Conservation (phyloP, 1,140 invertebrate genomes). For the Protaetia brevitarsis region DNA sequence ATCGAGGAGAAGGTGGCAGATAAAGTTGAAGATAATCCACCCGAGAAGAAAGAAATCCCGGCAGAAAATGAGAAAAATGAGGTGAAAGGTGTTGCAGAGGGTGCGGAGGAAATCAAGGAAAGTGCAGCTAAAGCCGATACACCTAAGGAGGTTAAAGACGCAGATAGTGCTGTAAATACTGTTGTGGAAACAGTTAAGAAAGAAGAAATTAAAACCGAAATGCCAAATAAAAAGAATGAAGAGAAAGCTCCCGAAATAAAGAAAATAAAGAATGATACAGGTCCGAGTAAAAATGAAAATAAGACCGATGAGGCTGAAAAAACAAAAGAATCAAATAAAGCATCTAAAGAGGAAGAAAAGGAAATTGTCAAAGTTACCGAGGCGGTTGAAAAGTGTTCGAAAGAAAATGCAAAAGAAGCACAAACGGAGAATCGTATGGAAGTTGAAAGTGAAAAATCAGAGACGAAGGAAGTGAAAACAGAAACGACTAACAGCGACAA, state of each 20-base stretch:
- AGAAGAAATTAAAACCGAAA: background rate
- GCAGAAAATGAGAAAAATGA: too few relatives aligned
- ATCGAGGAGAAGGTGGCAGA: slow-evolving; percentile 16
- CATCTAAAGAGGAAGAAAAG: background rate
- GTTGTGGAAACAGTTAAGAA: background rate
- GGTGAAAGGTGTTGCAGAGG: background rate
- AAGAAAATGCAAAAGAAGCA: background rate
- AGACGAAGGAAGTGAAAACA: background rate
- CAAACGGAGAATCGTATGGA: background rate
- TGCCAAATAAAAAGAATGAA: background rate
- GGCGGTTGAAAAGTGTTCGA: background rate
- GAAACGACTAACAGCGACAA: background rate
- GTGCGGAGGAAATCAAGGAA: too few relatives aligned
- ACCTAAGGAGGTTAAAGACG: slow-evolving; percentile 18
- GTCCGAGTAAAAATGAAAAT: background rate
- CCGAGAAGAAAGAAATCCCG: too few relatives aligned
- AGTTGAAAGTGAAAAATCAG: background rate
- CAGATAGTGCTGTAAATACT: slow-evolving; percentile 18
- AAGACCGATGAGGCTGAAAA: background rate
- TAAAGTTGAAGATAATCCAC: too few relatives aligned
- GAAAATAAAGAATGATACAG: background rate
- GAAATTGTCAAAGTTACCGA: background rate
- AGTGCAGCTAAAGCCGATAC: too few relatives aligned
- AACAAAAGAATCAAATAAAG: background rate
- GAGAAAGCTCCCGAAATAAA: background rate